Base-by-base conservation (phyloP, 2,888 invertebrate species). In the Herminia tarsipennalis region DNA sequence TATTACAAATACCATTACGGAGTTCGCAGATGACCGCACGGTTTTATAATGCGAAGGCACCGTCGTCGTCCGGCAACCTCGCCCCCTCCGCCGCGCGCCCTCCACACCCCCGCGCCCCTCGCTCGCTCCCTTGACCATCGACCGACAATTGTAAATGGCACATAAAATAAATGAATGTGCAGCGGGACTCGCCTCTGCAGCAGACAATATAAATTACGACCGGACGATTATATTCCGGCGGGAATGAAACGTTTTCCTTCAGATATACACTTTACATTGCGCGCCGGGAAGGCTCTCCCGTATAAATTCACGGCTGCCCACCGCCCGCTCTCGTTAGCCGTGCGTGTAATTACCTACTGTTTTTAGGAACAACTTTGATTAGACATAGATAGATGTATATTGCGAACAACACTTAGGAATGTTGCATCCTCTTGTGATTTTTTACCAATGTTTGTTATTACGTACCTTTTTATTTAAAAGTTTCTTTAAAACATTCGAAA, bases 91-190 rank as follows among this genome's bases (percentile, higher is more conserved):
- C 67, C 66, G 61, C 63, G 47, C 48, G 37, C 70, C 73, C 73
- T 72, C 76, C 68, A 18, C 38, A 27, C 40, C 74, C 73, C 70
- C 68, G 53, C 63, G 54, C 66, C 76, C 76, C 75, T 73, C 73
- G 61, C 78, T 79, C 73, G 80, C 87, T 88, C 92, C 92, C 92
- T 92, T 92, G 92, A 91, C 92, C 92, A 92, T 92, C 91, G 92
- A 92, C 91, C 92, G 92, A 92, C 92, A 91, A 92, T 92, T 92
- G 92, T 92, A 92, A 92, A 92, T 92, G 92, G 92, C 92, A 92
- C 92, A 92, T 92, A 92, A 92, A 92, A 92, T 92, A 92, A 92
- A 92, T 92, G 92, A 92, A 92, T 92, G 92, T 92, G 92, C 92
- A 90, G 86, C 86, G 90, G 88, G 88, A 88, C 89, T 87, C 86